A percentile compares a stretch with the other conserved stretches of the same genome.
phyloP scores from a whole-genome alignment of 2,113 vertebrate species.

The Gobiocypris rarus region DNA sequence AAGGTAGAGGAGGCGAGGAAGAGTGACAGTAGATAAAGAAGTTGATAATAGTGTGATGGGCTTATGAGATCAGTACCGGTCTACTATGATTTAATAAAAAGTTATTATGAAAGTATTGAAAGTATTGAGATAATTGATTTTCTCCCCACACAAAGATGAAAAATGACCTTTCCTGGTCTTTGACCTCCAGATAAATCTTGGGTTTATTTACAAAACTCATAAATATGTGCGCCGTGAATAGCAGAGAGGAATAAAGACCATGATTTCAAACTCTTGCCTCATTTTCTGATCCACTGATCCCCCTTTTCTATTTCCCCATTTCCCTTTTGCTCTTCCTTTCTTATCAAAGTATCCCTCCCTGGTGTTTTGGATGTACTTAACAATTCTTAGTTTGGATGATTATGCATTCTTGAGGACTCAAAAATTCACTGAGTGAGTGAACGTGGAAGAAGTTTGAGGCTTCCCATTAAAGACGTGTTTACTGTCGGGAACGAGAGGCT shows the following conservation, averaged over 20 bases:
- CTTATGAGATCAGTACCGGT: constrained; percentile 22
- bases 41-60: background rate
- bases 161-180: constrained; percentile 10
- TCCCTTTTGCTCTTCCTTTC: background rate
- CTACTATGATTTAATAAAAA: constrained; percentile 28
- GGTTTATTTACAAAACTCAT: constrained; percentile 9
- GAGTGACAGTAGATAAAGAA: constrained; percentile 19
- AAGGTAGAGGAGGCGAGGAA: background rate
- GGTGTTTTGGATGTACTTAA: background rate
- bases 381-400: background rate
- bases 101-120: constrained; percentile 6
- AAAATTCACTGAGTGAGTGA: background rate
- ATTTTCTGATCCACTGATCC: constrained; percentile 6
- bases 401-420: constrained; percentile 24
- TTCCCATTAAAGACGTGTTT: background rate
- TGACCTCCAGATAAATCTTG: background rate
- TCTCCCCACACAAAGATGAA: background rate
- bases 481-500: background rate
- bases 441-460: background rate
- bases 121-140: background rate
- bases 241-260: background rate
- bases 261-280: constrained; percentile 36
- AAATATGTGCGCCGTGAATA: background rate
- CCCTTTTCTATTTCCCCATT: constrained; percentile 4
- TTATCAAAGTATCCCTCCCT: constrained; percentile 11